Conservation (phyloP, 2,797 vertebrate genomes). For the Leucoraja ocellata region DNA sequence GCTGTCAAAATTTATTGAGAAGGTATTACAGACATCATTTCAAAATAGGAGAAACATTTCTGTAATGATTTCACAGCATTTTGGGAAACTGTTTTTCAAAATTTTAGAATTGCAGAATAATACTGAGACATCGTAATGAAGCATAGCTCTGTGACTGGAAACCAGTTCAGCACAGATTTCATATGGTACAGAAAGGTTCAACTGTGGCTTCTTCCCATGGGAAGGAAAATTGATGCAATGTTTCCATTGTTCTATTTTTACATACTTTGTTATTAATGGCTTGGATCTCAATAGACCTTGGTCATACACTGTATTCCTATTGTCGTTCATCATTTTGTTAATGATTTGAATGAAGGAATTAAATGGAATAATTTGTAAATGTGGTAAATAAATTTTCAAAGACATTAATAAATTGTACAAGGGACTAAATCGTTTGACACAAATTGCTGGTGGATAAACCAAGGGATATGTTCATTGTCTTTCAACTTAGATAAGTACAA, state of each 20-base stretch:
- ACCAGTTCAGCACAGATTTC: not conserved
- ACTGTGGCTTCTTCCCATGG: not conserved
- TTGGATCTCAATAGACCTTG: not conserved
- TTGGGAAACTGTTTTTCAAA: not conserved
- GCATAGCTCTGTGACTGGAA: too few species aligned
- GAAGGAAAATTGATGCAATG: not conserved
- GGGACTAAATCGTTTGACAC: not conserved
- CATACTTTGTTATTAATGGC: not conserved
- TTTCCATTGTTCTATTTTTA: not conserved
- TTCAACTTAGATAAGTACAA: not conserved
- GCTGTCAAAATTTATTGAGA: not conserved
- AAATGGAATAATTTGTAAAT: not conserved
- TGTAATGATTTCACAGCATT: not conserved
- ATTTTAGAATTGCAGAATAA: not conserved
- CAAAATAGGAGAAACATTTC: not conserved
- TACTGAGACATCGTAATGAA: not conserved
- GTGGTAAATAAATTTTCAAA: not conserved
- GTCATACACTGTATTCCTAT: not conserved
- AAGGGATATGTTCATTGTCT: not conserved
- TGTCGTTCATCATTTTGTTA: not conserved
- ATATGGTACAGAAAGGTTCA: not conserved
- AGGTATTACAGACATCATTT: not conserved
- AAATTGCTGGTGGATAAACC: not conserved
- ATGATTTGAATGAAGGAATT: conserved; percentile 10
- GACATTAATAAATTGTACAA: not conserved